Evolutionary conservation across 2,888 invertebrate species (phyloP).

Genomic region (Smittia sp.): DNA sequence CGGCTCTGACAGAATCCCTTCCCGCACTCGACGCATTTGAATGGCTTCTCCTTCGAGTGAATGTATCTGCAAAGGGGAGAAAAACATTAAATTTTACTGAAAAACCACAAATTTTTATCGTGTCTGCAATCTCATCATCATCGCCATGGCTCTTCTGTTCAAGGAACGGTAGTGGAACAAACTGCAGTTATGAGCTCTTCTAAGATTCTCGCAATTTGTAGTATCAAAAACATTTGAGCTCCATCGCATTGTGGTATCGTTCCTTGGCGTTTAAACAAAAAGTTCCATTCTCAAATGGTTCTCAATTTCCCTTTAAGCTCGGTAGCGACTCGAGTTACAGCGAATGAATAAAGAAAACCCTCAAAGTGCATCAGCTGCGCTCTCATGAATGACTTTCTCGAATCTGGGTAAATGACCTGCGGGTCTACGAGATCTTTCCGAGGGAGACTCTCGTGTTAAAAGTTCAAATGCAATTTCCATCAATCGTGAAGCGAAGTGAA

Average conservation of each 20-base stretch:
- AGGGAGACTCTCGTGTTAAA: background rate
- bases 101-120: constrained; percentile 10
- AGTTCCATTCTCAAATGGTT: too few relatives aligned
- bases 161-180: too few relatives aligned
- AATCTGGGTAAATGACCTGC: constrained; percentile 9
- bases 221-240: too few relatives aligned
- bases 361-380: background rate
- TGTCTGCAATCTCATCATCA: background rate
- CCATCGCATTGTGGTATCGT: too few relatives aligned
- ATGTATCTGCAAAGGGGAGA: constrained; percentile 71
- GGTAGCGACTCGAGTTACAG: background rate
- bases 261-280: too few relatives aligned
- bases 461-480: constrained; percentile 1
- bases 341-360: background rate
- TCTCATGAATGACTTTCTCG: constrained; percentile 14
- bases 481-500: constrained; percentile 10
- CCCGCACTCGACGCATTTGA: constrained; percentile 86
- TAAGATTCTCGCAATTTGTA: too few relatives aligned
- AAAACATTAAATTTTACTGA: background rate
- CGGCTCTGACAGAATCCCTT: constrained; percentile 97
- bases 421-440: background rate
- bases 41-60: constrained; percentile 96
- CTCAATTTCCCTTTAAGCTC: too few relatives aligned
- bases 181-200: too few relatives aligned
- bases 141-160: too few relatives aligned